These are phyloP conservation scores for Tiphia femorata DNA, from an alignment of 2,888 invertebrate species.

Conservation along the genomic window DNA sequence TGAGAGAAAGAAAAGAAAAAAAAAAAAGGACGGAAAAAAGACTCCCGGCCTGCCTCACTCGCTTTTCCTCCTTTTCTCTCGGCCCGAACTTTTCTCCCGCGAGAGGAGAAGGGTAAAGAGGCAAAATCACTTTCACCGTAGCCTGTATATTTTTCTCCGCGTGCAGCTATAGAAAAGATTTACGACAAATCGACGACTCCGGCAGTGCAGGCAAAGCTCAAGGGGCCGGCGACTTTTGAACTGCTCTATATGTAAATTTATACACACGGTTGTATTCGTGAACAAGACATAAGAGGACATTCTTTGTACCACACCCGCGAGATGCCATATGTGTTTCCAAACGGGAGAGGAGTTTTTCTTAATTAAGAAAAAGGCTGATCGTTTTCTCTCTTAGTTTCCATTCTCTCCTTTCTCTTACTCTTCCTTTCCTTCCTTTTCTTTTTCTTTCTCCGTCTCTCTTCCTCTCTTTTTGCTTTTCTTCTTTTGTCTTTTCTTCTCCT, in stretches of 20 bases:
- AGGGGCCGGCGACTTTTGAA: conserved; percentile 12
- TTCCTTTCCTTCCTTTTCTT: no score
- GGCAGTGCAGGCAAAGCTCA: conserved; percentile 17
- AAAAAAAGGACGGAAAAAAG: background rate
- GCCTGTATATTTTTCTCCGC: background rate
- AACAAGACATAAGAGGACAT: background rate
- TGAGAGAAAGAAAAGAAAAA: background rate
- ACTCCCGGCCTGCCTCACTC: background rate
- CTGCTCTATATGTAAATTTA: conserved; percentile 5
- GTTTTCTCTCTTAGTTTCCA: no score
- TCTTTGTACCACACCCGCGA: conserved; percentile 13
- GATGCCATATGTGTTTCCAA: conserved; percentile 44
- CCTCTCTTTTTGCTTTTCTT: no score
- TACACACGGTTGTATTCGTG: background rate
- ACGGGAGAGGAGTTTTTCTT: conserved; percentile 22
- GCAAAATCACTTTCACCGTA: no score
- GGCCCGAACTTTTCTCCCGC: no score
- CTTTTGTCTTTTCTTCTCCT: no score
- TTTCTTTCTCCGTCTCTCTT: no score
- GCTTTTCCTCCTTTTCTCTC: background rate
- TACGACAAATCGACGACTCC: conserved; percentile 12
- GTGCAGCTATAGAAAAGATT: conserved; percentile 21
- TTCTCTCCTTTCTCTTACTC: no score
- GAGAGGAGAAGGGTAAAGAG: no score
- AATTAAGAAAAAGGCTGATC: conserved; percentile 34